Evolutionary conservation across 2,888 invertebrate genomes (phyloP).

Genomic region (Alentia gelatinosa): DNA sequence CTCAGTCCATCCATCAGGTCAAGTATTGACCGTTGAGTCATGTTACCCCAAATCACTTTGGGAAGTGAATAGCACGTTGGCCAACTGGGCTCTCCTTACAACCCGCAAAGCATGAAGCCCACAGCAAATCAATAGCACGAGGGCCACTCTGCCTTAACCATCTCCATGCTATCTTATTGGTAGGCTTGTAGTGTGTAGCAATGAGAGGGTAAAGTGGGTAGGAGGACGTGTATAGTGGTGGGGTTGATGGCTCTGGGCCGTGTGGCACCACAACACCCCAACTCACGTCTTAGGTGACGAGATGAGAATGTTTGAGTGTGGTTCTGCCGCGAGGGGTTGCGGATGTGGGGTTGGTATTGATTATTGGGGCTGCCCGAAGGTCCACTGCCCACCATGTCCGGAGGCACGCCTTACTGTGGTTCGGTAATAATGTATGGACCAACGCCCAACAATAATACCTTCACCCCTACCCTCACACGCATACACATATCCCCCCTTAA

Average conservation of each 20-base stretch:
- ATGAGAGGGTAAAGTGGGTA: too few species aligned
- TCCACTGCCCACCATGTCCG: background rate
- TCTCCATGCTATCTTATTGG: too few species aligned
- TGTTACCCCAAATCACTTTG: background rate
- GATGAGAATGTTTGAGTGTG: background rate
- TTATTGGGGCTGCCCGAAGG: background rate
- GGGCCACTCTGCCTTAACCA: too few species aligned
- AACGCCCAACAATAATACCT: background rate
- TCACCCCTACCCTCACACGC: background rate
- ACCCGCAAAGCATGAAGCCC: too few species aligned
- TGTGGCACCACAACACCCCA: background rate
- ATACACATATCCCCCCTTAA: background rate
- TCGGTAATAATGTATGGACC: background rate
- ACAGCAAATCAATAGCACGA: too few species aligned
- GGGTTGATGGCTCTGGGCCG: background rate
- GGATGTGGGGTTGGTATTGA: too few species aligned
- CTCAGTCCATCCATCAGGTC: background rate
- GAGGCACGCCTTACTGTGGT: background rate
- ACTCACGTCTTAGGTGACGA: background rate
- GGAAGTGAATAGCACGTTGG: too few species aligned
- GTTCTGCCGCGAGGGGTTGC: background rate
- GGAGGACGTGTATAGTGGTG: background rate
- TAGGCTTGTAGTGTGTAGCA: too few species aligned
- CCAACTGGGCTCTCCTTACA: too few species aligned
- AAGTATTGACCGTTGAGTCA: slow-evolving; percentile 1